Evolutionary conservation across 1,140 invertebrate genomes (phyloP).

Genomic region (Halyomorpha halys): DNA sequence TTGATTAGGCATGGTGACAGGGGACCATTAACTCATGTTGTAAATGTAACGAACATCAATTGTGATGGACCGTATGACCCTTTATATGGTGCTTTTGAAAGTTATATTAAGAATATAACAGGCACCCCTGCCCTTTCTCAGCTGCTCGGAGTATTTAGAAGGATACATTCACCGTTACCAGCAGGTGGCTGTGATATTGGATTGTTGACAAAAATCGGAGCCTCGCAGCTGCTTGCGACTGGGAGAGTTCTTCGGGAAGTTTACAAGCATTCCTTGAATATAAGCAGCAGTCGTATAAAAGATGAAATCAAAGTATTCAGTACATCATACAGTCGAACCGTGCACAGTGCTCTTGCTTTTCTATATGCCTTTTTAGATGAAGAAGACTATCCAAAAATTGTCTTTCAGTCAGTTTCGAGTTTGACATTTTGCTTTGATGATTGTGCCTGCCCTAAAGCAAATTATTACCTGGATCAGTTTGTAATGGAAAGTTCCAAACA

Average conservation of each 20-base stretch:
- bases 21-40: slow-evolving; percentile 67
- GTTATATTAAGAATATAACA: slow-evolving; percentile 48
- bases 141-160: slow-evolving; percentile 59
- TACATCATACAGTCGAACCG: slow-evolving; percentile 75
- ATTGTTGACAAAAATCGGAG: slow-evolving; percentile 51
- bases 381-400: slow-evolving; percentile 40
- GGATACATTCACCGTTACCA: slow-evolving; percentile 42
- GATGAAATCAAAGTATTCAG: slow-evolving; percentile 63
- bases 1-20: slow-evolving; percentile 80
- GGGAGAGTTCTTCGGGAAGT: slow-evolving; percentile 58
- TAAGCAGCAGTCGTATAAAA: slow-evolving; percentile 40
- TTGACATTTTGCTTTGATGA: slow-evolving; percentile 76
- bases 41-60: slow-evolving; percentile 60
- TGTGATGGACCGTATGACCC: slow-evolving; percentile 46
- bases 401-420: slow-evolving; percentile 60
- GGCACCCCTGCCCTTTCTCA: slow-evolving; percentile 51
- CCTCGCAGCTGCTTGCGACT: slow-evolving; percentile 63
- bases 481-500: slow-evolving; percentile 40
- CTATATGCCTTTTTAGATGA: slow-evolving; percentile 61
- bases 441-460: slow-evolving; percentile 66
- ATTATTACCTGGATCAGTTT: slow-evolving; percentile 46
- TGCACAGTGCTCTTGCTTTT: slow-evolving; percentile 75
- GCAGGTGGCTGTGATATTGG: slow-evolving; percentile 38
- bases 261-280: slow-evolving; percentile 49
- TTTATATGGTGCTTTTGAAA: slow-evolving; percentile 33